phyloP scores from a whole-genome alignment of 2,797 vertebrate genomes.

The Tolypeutes matacus region DNA sequence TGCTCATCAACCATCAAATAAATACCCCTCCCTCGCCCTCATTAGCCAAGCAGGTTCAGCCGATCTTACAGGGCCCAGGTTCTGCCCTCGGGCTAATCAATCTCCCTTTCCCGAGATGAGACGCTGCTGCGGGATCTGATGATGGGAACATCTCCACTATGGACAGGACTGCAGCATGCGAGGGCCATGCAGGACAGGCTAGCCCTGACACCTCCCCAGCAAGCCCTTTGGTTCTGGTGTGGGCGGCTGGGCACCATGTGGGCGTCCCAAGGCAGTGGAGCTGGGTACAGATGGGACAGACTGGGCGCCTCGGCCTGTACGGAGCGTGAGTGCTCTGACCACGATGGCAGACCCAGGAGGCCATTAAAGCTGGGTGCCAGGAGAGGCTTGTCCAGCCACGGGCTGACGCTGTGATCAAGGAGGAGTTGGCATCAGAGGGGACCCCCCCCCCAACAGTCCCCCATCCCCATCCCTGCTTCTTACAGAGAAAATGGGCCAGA shows the following conservation, averaged over 20 bases:
- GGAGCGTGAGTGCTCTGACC: neutral
- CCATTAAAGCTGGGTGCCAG: neutral
- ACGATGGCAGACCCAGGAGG: neutral
- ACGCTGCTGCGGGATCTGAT: neutral
- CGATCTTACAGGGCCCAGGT: neutral
- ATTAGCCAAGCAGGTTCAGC: no score
- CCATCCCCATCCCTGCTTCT: neutral
- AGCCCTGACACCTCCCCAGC: accelerated
- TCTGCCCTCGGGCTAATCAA: neutral
- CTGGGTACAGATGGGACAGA: neutral
- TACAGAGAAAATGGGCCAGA: neutral
- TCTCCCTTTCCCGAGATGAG: neutral
- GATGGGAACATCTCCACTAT: neutral
- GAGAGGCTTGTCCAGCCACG: neutral
- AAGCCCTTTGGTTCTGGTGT: neutral
- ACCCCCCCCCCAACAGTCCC: no score
- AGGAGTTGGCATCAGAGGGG: no score
- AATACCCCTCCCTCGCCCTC: neutral
- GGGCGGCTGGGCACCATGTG: neutral
- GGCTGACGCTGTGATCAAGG: slow-evolving; percentile 73
- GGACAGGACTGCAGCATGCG: neutral
- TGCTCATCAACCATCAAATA: neutral
- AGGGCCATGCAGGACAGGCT: no score
- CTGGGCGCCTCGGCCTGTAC: no score
- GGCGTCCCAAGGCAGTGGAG: neutral